These are phyloP conservation scores for Luperina testacea DNA, from an alignment of 2,888 invertebrate species.

Conservation along the genomic window DNA sequence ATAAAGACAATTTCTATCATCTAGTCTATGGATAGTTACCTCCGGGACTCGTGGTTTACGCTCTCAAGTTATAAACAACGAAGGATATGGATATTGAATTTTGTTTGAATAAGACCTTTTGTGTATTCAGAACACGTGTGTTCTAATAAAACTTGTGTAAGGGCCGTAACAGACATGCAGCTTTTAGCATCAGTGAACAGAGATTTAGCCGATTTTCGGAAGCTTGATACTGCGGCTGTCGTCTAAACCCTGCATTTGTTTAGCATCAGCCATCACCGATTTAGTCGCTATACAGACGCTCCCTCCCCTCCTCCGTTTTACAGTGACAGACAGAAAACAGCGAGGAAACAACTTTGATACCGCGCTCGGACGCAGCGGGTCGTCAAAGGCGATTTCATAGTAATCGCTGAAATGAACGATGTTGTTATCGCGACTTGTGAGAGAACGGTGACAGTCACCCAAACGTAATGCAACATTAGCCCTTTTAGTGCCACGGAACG, in stretches of 20 bases:
- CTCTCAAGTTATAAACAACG: constrained; percentile 64
- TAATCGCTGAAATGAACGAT: neutral
- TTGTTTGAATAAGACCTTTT: constrained; percentile 67
- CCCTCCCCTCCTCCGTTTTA: neutral
- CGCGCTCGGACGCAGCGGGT: neutral
- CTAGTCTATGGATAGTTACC: constrained; percentile 49
- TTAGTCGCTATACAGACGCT: neutral
- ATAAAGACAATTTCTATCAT: constrained; percentile 45
- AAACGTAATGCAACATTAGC: neutral
- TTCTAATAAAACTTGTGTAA: constrained; percentile 74
- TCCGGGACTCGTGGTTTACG: constrained; percentile 56
- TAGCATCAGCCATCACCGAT: neutral
- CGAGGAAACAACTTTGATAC: neutral
- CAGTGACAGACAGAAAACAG: neutral
- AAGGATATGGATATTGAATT: constrained; percentile 67
- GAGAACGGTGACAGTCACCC: neutral
- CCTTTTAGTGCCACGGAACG: too few species aligned
- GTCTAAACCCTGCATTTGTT: neutral
- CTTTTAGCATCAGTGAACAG: neutral
- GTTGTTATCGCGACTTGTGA: neutral
- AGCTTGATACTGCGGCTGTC: neutral
- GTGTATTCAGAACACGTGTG: constrained; percentile 72
- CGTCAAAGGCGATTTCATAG: neutral
- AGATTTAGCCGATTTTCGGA: neutral
- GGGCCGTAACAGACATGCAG: constrained; percentile 33